A percentile compares a stretch with the other conserved stretches of the same genome.
Evolutionary conservation across 2,797 vertebrate genomes (phyloP).

Genomic region (Artibeus lituratus): DNA sequence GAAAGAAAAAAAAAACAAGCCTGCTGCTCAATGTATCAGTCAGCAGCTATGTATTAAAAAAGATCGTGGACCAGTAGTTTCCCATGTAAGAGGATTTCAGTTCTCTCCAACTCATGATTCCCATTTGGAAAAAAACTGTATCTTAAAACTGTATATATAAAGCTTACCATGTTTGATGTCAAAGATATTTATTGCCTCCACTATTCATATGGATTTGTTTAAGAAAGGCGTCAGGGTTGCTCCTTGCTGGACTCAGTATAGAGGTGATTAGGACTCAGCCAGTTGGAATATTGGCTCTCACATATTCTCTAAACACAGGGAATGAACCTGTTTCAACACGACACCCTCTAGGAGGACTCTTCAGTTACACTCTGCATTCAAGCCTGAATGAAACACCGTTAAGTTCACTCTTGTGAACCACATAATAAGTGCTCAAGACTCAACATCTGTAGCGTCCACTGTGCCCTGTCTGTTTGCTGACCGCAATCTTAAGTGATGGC

Average conservation of each 20-base stretch:
- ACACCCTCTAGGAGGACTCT: conserved; percentile 54
- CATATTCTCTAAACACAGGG: conserved; percentile 32
- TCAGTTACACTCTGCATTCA: conserved; percentile 61
- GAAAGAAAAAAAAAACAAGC: neutral
- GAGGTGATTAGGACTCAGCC: conserved; percentile 36
- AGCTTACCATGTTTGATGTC: neutral
- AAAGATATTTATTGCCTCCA: neutral
- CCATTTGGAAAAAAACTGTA: neutral
- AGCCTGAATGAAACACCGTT: conserved; percentile 47
- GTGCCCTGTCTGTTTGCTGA: conserved; percentile 86
- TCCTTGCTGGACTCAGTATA: conserved; percentile 29
- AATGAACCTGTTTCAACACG: conserved; percentile 61
- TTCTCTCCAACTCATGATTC: conserved; percentile 10
- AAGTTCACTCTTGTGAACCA: conserved; percentile 67
- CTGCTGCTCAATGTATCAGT: conserved; percentile 58
- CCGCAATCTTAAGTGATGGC: conserved; percentile 87
- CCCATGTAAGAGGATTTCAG: conserved; percentile 14
- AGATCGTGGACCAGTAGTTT: conserved; percentile 41
- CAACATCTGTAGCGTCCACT: conserved; percentile 80
- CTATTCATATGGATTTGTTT: conserved; percentile 46
- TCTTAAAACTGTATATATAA: neutral
- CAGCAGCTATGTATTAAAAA: conserved; percentile 38
- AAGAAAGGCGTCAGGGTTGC: conserved; percentile 20
- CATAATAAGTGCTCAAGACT: conserved; percentile 74
- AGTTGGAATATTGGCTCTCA: conserved; percentile 38